Conservation (phyloP, 2,888 invertebrate genomes). For the Tenthredo amoena region DNA sequence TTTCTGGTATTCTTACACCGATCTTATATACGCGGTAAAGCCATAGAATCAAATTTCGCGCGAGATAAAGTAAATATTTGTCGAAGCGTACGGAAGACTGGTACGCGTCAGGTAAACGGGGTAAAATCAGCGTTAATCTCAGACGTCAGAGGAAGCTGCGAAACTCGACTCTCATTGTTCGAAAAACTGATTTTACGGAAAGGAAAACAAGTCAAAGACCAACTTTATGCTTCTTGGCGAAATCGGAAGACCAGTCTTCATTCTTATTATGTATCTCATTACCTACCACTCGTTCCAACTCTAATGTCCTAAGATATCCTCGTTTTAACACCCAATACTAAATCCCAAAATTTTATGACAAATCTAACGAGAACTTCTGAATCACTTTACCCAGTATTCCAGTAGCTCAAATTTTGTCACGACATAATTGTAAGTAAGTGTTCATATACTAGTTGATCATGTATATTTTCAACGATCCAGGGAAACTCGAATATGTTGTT, state of each 20-base stretch:
- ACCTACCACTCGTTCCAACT: neutral
- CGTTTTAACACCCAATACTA: neutral
- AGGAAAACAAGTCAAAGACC: neutral
- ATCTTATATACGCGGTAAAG: neutral
- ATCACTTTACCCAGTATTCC: neutral
- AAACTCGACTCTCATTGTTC: conserved; percentile 29
- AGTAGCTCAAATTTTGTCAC: neutral
- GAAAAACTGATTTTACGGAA: neutral
- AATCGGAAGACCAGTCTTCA: neutral
- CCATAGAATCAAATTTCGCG: conserved; percentile 37
- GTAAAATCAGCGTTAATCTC: conserved; percentile 35
- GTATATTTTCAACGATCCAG: neutral
- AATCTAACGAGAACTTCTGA: neutral
- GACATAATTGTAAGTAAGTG: neutral
- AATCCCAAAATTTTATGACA: neutral
- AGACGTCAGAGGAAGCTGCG: conserved; percentile 1
- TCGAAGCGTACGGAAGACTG: neutral
- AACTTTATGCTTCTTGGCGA: neutral
- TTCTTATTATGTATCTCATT: neutral
- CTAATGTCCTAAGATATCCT: neutral
- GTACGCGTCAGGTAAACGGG: conserved; percentile 2
- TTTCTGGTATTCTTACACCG: conserved; percentile 37
- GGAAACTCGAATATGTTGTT: neutral
- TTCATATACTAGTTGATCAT: neutral
- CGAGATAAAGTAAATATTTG: conserved; percentile 42